These are phyloP conservation scores for Brachyhypopomus occidentalis DNA, from an alignment of 2,113 vertebrate genomes.

Conservation along the genomic window DNA sequence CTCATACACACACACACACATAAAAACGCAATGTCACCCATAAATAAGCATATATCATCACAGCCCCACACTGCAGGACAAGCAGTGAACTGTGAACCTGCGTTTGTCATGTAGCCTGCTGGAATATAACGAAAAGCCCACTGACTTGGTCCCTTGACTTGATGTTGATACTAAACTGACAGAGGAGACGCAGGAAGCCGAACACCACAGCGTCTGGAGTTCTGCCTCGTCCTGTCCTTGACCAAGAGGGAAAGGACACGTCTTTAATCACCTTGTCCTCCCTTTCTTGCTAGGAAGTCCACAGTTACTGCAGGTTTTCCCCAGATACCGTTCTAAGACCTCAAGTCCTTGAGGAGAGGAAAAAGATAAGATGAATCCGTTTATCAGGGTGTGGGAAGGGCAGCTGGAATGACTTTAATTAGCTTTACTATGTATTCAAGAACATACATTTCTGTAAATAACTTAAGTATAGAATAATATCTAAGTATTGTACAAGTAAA, in stretches of 20 bases:
- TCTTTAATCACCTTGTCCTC: slow-evolving; percentile 25
- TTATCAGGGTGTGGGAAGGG: neutral
- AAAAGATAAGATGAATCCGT: slow-evolving; percentile 1
- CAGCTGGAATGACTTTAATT: neutral
- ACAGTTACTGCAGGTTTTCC: slow-evolving; percentile 23
- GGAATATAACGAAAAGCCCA: no score
- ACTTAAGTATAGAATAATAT: no score
- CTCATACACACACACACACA: neutral
- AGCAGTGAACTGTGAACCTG: no score
- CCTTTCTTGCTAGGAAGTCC: slow-evolving; percentile 1
- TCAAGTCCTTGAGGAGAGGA: slow-evolving; percentile 21
- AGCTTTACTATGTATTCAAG: neutral
- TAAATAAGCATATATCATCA: no score
- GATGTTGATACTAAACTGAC: no score
- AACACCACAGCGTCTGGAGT: no score
- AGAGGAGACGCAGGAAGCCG: no score
- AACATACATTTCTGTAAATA: no score
- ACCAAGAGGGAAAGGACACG: slow-evolving; percentile 12
- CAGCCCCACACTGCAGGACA: no score
- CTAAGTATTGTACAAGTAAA: no score
- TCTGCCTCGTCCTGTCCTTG: slow-evolving; percentile 6
- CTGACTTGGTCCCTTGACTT: no score
- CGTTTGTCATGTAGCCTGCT: no score
- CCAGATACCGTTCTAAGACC: slow-evolving; percentile 22
- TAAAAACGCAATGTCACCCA: neutral